These are phyloP conservation scores for Pocillopora damicornis DNA, from an alignment of 64 coral and sea anemone species.

Conservation along the genomic window DNA sequence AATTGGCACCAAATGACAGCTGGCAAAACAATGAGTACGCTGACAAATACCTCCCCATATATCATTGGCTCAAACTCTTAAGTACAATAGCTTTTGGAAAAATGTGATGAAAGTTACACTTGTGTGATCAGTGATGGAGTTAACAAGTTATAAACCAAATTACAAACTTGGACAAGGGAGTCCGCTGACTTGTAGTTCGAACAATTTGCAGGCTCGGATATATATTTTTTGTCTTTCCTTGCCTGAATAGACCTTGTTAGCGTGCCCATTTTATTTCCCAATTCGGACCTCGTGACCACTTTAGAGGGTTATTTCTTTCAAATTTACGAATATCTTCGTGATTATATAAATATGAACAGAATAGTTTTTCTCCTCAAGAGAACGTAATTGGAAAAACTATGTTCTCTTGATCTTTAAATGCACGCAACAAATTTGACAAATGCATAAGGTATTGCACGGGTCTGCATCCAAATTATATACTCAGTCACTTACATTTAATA, in stretches of 20 bases:
- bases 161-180: not conserved
- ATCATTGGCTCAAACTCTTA: not conserved
- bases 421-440: too few species aligned
- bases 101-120: not conserved
- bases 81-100: not conserved
- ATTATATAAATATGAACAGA: not conserved
- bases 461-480: too few species aligned
- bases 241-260: too few species aligned
- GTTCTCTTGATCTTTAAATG: too few species aligned
- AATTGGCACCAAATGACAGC: too few species aligned
- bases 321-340: not conserved
- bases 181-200: not conserved
- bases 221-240: not conserved
- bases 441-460: too few species aligned
- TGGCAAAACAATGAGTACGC: not conserved
- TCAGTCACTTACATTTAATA: too few species aligned
- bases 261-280: not conserved
- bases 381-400: too few species aligned
- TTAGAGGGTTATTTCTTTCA: not conserved
- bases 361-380: not conserved
- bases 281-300: not conserved
- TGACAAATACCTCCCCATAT: not conserved
- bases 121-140: constrained; percentile 1
- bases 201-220: not conserved
- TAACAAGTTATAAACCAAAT: not conserved